Evolutionary conservation across 2,888 invertebrate genomes (phyloP).

Genomic region (Eupsilia transversa): DNA sequence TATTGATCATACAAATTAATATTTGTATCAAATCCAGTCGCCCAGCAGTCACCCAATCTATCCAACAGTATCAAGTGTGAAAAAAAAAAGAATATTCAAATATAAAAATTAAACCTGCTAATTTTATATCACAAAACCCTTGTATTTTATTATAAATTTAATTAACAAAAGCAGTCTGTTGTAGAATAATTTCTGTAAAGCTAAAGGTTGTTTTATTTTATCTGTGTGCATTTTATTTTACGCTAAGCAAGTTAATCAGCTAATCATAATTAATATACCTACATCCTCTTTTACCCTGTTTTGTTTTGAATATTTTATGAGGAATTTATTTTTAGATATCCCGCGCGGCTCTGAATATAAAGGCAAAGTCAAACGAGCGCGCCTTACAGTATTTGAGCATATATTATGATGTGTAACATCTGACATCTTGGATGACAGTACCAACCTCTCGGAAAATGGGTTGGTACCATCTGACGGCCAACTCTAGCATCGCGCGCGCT

Average conservation of each 20-base stretch:
- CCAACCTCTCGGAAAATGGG: no score
- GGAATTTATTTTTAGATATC: not conserved
- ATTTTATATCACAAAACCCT: conserved; percentile 2
- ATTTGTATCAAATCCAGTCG: no score
- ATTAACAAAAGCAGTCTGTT: conserved; percentile 5
- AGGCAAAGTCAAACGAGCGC: no score
- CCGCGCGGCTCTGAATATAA: not conserved
- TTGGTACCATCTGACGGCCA: no score
- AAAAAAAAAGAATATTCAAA: not conserved
- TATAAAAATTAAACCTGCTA: not conserved
- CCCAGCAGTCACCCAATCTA: no score
- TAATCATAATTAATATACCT: conserved; percentile 31
- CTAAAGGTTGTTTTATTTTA: conserved; percentile 4
- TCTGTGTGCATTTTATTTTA: conserved; percentile 9
- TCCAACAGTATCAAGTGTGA: no score
- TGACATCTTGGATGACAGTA: no score
- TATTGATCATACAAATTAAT: no score
- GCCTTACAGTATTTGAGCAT: no score
- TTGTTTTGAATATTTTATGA: conserved; percentile 5
- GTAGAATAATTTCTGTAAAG: conserved; percentile 3
- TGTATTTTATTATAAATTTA: conserved; percentile 4
- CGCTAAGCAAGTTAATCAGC: conserved; percentile 29
- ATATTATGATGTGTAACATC: no score
- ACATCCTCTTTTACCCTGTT: conserved; percentile 1
- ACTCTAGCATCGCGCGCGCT: no score